A percentile compares a stretch with the other conserved stretches of the same genome.
phyloP scores from a whole-genome alignment of 2,113 vertebrate species.

The Aleadryas rufinucha region DNA sequence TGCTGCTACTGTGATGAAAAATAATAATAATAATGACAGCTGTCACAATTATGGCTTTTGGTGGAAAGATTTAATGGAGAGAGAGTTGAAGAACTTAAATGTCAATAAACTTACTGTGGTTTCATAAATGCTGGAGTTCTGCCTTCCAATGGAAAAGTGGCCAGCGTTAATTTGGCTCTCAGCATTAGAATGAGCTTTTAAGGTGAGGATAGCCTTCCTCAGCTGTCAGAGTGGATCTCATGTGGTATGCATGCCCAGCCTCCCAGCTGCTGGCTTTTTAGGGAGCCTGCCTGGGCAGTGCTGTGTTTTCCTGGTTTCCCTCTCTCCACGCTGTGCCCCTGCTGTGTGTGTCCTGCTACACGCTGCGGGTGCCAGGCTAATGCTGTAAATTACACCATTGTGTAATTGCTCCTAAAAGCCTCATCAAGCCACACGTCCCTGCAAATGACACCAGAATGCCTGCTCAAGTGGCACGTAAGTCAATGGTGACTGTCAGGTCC shows the following conservation, averaged over 20 bases:
- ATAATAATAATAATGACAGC: background rate
- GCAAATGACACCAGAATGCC: background rate
- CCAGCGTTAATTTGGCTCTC: background rate
- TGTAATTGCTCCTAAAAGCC: background rate
- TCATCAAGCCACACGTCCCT: background rate
- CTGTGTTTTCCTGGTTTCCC: background rate
- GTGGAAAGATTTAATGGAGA: background rate
- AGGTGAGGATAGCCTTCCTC: background rate
- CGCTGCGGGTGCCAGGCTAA: background rate
- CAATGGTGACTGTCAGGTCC: background rate
- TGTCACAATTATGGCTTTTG: conserved; percentile 14
- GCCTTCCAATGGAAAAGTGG: background rate
- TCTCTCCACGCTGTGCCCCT: background rate
- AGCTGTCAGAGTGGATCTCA: background rate
- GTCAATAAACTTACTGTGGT: background rate
- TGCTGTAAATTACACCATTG: background rate
- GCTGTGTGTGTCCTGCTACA: background rate
- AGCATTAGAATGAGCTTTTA: background rate
- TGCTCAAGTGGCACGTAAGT: background rate
- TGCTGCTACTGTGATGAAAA: background rate
- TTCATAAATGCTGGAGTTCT: background rate
- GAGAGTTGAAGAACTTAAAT: background rate
- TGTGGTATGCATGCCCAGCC: background rate
- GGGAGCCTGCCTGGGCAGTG: background rate
- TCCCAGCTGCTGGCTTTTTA: background rate